Percentiles rank a stretch among this genome's conserved stretches.
phyloP scores from a whole-genome alignment of 1,140 invertebrate species.

The Sinella curviseta region DNA sequence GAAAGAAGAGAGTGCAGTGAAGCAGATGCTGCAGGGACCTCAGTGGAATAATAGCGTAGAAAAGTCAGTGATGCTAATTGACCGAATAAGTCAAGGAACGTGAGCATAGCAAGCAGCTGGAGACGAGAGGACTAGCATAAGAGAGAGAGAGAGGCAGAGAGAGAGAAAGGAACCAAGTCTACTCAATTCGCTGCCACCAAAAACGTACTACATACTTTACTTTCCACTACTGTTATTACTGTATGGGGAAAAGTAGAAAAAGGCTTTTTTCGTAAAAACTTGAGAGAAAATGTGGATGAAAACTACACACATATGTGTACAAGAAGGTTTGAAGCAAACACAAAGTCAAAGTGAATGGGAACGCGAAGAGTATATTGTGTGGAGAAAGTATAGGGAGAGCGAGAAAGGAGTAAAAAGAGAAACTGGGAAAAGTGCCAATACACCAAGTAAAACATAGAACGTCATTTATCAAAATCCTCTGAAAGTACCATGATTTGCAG shows the following conservation, averaged over 20 bases:
- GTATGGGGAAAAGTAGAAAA: neutral
- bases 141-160: neutral
- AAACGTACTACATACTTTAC: too few relatives aligned
- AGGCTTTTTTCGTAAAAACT: neutral
- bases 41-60: constrained; percentile 16
- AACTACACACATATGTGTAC: neutral
- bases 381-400: neutral
- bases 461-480: constrained; percentile 25
- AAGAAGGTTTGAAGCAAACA: neutral
- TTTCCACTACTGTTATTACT: too few relatives aligned
- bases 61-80: constrained; percentile 26
- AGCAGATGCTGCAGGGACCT: constrained; percentile 23
- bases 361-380: neutral
- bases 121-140: neutral
- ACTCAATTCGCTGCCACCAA: neutral
- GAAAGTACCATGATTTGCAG: neutral
- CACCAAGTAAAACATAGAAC: constrained; percentile 4
- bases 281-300: neutral
- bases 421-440: constrained; percentile 17
- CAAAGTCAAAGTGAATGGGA: too few relatives aligned
- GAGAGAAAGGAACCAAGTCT: neutral
- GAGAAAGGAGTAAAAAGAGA: constrained; percentile 1
- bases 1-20: neutral
- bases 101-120: constrained; percentile 18
- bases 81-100: constrained; percentile 25